Conservation (phyloP, 2,797 vertebrate genomes). For the Myiotriccus ornatus region DNA sequence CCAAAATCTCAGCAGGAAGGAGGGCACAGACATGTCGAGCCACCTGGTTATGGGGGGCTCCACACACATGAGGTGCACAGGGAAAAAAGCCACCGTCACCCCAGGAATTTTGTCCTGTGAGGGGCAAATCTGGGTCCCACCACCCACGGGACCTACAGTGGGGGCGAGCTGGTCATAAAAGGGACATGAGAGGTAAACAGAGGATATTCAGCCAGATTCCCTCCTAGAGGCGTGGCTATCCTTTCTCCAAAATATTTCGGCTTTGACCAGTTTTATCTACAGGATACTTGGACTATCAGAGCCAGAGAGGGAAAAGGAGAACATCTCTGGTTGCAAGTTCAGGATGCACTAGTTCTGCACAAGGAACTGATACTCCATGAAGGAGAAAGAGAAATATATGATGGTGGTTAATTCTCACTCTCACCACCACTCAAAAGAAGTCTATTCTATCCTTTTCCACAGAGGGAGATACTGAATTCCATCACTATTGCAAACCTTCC, state of each 20-base stretch:
- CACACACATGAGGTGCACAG: neutral
- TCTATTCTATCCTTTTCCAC: neutral
- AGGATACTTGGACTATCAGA: neutral
- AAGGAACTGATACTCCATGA: neutral
- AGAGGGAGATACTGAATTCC: neutral
- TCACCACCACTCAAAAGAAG: neutral
- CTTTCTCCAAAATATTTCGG: neutral
- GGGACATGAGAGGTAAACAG: neutral
- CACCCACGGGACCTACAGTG: neutral
- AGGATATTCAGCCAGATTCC: neutral
- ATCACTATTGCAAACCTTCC: neutral
- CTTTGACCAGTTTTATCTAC: neutral
- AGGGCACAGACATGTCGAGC: fast-evolving
- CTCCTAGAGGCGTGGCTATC: neutral
- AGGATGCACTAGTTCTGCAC: neutral
- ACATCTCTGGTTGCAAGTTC: neutral
- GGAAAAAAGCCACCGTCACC: neutral
- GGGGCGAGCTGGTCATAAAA: fast-evolving
- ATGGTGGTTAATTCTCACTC: neutral
- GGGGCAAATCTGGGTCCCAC: neutral
- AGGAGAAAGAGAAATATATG: neutral
- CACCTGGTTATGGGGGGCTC: neutral
- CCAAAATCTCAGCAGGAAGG: neutral
- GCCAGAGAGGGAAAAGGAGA: neutral
- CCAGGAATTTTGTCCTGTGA: fast-evolving